These are phyloP conservation scores for Platypus cylindrus DNA, from an alignment of 2,888 invertebrate species.

Conservation along the genomic window DNA sequence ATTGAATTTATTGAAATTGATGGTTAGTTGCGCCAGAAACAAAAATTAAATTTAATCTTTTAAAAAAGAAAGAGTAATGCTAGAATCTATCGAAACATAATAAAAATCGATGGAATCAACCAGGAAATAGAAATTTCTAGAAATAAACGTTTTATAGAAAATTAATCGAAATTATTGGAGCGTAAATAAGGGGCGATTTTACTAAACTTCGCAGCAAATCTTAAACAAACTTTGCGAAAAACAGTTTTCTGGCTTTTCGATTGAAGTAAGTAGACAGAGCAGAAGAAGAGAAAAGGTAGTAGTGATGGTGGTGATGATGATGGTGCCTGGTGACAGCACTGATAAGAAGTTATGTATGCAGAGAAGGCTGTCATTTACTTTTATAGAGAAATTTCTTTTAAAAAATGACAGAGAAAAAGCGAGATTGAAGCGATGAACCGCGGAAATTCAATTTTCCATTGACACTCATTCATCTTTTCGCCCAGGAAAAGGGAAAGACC, in stretches of 20 bases:
- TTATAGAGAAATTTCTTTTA: constrained; percentile 29
- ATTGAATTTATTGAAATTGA: too few relatives aligned
- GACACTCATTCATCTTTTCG: constrained; percentile 37
- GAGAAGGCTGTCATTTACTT: constrained; percentile 29
- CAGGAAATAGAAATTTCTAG: too few relatives aligned
- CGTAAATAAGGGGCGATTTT: constrained; percentile 2
- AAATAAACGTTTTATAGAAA: too few relatives aligned
- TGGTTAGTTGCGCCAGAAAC: too few relatives aligned
- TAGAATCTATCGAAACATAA: too few relatives aligned
- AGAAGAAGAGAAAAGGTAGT: too few relatives aligned
- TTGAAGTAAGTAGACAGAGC: constrained; percentile 17
- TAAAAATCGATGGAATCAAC: too few relatives aligned
- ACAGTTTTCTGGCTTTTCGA: constrained; percentile 13
- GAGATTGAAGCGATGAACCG: constrained; percentile 52
- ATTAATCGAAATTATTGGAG: constrained; percentile 2
- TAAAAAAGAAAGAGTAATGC: too few relatives aligned
- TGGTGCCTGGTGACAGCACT: constrained; percentile 20
- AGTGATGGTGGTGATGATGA: neutral
- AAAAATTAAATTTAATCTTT: too few relatives aligned
- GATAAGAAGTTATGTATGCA: constrained; percentile 30
- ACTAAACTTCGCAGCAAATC: neutral
- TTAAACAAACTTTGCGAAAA: constrained; percentile 5
- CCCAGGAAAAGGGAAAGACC: constrained; percentile 12
- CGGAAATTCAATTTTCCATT: constrained; percentile 57
- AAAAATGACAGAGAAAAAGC: constrained; percentile 29